Base-by-base conservation (phyloP, 2,113 vertebrate genomes). In the Sclerurus mexicanus region DNA sequence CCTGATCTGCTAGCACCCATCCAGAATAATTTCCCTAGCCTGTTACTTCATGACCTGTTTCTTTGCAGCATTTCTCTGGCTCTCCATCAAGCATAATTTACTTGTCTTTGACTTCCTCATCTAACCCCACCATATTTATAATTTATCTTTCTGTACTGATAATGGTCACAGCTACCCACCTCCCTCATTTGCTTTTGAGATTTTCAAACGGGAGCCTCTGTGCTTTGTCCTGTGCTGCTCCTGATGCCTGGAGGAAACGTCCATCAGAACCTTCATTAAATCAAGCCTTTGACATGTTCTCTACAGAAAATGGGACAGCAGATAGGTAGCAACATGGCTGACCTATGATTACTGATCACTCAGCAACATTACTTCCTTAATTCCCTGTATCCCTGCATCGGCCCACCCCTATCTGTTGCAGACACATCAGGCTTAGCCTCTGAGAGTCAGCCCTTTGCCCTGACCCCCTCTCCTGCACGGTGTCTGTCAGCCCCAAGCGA, bases 201-300 rank as follows among this genome's bases (percentile, higher is more conserved):
- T 85, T 75, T 90, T 85, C 47, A 25, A 31, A 37, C 37, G 56
- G 37, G 47, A 81, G 12, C n/a, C 22, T 78, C 37, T 85, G 2
- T 47, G 30, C 73, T 87, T 50, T 80, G 42, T 44, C 42, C 63
- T 89, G 3, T 40, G 47, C 47, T 30, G 23, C 14, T 85, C 23
- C 69, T 59, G 49, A 78, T 4, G 66, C 77, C 52, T 64, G 58
- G 49, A 91, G 69, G 62, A 66, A 64, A 52, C 0, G 4, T 94
- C 69, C 73, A 93, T 85, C 84, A 91, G 76, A 81, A 46, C 22
- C n/a, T 40, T 78, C 84, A 69, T 85, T 96, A 95, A 82, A 93
- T 95, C 89, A 49, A 60, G 73, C 81, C 76, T 94, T 92, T 87
- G 89, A 67, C 58, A 6, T 33, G 31, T 59, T 12, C 3, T 71